These are phyloP conservation scores for Volucella inanis DNA, from an alignment of 2,888 invertebrate genomes.

Conservation along the genomic window DNA sequence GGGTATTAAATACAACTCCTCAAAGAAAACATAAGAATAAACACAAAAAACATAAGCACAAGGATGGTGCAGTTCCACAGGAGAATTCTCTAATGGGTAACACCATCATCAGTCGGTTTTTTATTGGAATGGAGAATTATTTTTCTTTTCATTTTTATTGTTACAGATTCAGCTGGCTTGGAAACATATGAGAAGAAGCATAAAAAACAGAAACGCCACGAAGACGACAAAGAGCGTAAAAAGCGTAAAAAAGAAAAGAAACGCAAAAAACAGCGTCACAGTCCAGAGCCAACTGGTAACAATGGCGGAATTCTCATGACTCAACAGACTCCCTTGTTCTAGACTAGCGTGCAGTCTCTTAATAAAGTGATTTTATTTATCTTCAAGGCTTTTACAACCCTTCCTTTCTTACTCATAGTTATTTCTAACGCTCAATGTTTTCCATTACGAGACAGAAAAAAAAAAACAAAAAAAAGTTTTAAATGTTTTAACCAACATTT, in stretches of 20 bases:
- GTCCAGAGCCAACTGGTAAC: constrained; percentile 87
- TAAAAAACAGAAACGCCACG: constrained; percentile 96
- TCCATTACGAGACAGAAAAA: too few relatives aligned
- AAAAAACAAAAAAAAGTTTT: constrained; percentile 30
- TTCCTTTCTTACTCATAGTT: constrained; percentile 46
- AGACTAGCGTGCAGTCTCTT: constrained; percentile 50
- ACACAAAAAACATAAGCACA: constrained; percentile 97
- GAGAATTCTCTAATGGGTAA: constrained; percentile 89
- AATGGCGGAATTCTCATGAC: constrained; percentile 47
- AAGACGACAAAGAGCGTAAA: constrained; percentile 96
- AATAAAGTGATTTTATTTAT: constrained; percentile 23
- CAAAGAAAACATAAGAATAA: constrained; percentile 97
- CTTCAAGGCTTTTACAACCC: constrained; percentile 16
- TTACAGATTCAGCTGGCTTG: constrained; percentile 86
- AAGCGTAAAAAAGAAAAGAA: constrained; percentile 97
- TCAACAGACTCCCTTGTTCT: constrained; percentile 62
- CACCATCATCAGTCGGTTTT: constrained; percentile 67
- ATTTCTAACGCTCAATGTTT: constrained; percentile 52
- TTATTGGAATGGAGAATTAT: background rate
- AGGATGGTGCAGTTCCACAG: constrained; percentile 92
- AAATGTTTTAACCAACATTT: constrained; percentile 30
- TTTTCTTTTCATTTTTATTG: constrained; percentile 29
- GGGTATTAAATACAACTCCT: constrained; percentile 95
- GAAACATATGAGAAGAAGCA: constrained; percentile 97
- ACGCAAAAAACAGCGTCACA: constrained; percentile 97